A percentile compares a stretch with the other conserved stretches of the same genome.
Evolutionary conservation across 2,888 invertebrate genomes (phyloP).

Genomic region (Omphaloscelis lunosa): DNA sequence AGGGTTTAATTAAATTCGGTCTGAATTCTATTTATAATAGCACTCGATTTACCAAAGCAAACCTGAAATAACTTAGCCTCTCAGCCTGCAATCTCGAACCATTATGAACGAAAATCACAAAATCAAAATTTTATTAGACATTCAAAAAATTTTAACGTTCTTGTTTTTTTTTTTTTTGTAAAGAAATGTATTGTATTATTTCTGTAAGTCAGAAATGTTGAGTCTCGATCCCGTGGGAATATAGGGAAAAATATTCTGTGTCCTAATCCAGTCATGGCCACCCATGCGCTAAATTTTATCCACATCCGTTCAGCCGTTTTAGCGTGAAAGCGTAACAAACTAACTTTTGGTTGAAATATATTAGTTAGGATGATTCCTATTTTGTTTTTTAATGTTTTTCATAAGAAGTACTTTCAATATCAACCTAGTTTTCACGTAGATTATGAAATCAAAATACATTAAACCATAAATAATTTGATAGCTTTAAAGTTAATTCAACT

Average conservation of each 20-base stretch:
- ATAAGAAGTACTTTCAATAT: not conserved
- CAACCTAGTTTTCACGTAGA: not conserved
- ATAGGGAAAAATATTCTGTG: no score
- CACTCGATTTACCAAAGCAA: not conserved
- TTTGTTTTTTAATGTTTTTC: not conserved
- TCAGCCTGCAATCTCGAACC: not conserved
- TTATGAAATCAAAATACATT: constrained; percentile 9
- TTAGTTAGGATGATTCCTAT: no score
- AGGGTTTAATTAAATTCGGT: not conserved
- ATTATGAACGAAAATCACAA: not conserved
- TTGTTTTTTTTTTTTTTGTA: no score
- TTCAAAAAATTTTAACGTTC: not conserved
- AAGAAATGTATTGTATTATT: no score
- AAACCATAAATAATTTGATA: not conserved
- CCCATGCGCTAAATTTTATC: no score
- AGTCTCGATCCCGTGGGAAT: no score
- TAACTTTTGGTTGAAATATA: no score
- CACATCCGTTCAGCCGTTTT: no score
- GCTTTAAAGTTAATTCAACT: constrained; percentile 2
- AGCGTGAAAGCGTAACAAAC: no score
- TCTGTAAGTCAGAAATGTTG: no score
- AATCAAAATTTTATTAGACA: not conserved
- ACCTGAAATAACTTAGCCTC: not conserved
- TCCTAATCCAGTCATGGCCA: no score
- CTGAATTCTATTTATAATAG: not conserved